A percentile compares a stretch with the other conserved stretches of the same genome.
Conservation (phyloP, 2,113 vertebrate species). For the Equus quagga region DNA sequence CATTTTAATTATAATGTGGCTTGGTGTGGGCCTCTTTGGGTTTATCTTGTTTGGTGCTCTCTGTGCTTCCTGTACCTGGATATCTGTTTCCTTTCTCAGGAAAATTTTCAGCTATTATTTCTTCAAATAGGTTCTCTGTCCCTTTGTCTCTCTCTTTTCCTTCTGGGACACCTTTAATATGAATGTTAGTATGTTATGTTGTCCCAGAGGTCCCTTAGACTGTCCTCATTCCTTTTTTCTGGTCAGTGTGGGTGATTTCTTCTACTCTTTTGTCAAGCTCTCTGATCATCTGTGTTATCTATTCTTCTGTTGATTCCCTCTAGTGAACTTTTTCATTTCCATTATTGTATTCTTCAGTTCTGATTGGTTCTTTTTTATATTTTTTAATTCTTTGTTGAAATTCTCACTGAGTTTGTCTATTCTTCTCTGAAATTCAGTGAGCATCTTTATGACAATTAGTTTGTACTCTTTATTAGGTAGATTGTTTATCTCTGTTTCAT, state of each 20-base stretch:
- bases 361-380: not conserved
- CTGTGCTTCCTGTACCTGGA: not conserved
- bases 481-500: not conserved
- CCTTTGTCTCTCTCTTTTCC: not conserved
- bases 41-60: not conserved
- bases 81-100: not conserved
- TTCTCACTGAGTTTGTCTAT: not conserved
- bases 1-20: not conserved
- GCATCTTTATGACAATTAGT: not conserved
- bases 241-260: not conserved
- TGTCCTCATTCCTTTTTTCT: not conserved
- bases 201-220: not conserved
- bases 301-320: not conserved
- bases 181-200: not conserved
- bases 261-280: not conserved
- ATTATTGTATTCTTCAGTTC: not conserved
- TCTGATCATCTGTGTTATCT: not conserved
- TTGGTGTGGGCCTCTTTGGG: not conserved
- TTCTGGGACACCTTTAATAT: not conserved
- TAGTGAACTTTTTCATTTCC: not conserved
- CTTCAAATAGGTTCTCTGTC: not conserved
- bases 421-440: not conserved
- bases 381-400: not conserved
- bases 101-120: not conserved
- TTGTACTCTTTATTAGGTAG: not conserved